A percentile compares a stretch with the other conserved stretches of the same genome.
These are phyloP conservation scores for Philaethria dido DNA, from an alignment of 2,888 invertebrate genomes.

Conservation along the genomic window DNA sequence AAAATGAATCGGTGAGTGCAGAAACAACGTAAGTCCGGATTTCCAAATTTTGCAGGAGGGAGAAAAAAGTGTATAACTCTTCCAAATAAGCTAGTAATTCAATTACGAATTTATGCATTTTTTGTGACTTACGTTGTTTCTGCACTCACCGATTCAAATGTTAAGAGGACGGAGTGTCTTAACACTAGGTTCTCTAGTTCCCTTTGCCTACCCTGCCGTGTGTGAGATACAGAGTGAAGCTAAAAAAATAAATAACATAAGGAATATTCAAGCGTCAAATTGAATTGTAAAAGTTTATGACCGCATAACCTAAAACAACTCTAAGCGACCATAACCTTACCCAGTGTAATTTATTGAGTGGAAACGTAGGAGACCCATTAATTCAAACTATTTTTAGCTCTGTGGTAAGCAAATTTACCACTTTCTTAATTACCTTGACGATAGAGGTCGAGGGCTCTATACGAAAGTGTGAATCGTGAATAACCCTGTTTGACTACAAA, in stretches of 20 bases:
- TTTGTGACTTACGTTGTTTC: no score
- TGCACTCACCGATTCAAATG: no score
- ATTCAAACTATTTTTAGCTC: slow-evolving; percentile 38
- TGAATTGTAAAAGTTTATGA: slow-evolving; percentile 1
- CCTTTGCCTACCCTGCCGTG: no score
- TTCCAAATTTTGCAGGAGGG: no score
- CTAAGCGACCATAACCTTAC: slow-evolving; percentile 21
- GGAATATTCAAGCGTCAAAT: not conserved
- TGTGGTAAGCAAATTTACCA: slow-evolving; percentile 40
- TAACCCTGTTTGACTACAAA: not conserved
- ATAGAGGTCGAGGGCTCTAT: slow-evolving; percentile 25
- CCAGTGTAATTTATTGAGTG: slow-evolving; percentile 33
- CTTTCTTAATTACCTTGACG: slow-evolving; percentile 38
- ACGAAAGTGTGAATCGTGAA: slow-evolving; percentile 10
- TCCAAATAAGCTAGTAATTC: no score
- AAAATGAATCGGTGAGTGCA: no score
- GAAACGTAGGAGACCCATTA: slow-evolving; percentile 35
- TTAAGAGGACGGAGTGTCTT: no score
- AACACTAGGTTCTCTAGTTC: no score
- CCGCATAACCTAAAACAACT: slow-evolving; percentile 27
- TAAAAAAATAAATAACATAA: not conserved
- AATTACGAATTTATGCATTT: no score
- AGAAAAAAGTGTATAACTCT: no score
- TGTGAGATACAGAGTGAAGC: no score
- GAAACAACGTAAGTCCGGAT: no score